phyloP scores from a whole-genome alignment of 2,888 invertebrate genomes.

The Trichogramma dendrolimi region DNA sequence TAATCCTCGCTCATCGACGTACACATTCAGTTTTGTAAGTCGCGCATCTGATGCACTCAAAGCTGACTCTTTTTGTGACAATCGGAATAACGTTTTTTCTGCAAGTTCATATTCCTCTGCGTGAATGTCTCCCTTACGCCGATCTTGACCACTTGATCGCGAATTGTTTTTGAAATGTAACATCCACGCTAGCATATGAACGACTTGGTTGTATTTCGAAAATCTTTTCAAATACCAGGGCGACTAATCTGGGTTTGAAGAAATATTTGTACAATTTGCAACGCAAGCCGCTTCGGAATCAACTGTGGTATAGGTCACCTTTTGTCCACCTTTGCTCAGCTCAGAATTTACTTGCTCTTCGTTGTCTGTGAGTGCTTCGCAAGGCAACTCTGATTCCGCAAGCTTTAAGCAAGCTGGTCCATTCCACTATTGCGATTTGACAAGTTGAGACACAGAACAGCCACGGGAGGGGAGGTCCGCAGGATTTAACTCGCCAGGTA shows the following conservation, averaged over 20 bases:
- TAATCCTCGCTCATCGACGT: constrained; percentile 7
- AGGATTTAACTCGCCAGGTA: constrained; percentile 1
- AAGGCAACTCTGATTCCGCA: too few species aligned
- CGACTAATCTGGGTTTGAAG: too few species aligned
- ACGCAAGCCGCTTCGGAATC: too few species aligned
- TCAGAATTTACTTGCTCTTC: not conserved
- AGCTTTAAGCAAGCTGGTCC: too few species aligned
- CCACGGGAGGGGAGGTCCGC: not conserved
- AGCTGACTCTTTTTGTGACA: not conserved
- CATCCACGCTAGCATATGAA: constrained; percentile 27
- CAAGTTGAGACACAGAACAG: too few species aligned
- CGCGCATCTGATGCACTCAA: not conserved
- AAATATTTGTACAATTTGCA: too few species aligned
- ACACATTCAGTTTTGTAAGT: not conserved
- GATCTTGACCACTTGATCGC: not conserved
- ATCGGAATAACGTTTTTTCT: not conserved
- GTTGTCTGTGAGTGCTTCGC: not conserved
- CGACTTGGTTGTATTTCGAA: not conserved
- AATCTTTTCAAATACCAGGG: constrained; percentile 7
- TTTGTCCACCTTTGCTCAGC: not conserved
- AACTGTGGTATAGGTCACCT: too few species aligned
- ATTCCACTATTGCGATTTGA: too few species aligned
- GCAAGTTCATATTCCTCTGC: not conserved
- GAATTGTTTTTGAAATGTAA: constrained; percentile 5
- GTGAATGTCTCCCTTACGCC: not conserved